Evolutionary conservation across 2,797 vertebrate genomes (phyloP).

Genomic region (Enteromius trimaculatus): DNA sequence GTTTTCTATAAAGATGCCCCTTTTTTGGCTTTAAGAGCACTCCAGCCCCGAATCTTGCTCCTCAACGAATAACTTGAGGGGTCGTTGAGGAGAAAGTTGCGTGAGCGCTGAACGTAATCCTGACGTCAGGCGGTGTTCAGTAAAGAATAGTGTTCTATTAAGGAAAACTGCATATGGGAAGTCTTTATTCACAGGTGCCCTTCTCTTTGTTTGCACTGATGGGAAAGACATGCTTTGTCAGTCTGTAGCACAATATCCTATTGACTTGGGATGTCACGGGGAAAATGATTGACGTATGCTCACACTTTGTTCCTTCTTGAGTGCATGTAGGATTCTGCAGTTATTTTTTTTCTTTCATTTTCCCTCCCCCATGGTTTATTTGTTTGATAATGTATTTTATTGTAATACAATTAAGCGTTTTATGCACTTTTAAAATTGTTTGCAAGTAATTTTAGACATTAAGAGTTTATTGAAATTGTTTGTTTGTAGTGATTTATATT

Average conservation of each 20-base stretch:
- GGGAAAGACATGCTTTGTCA: neutral
- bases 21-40: constrained; percentile 33
- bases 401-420: neutral
- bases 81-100: constrained; percentile 1
- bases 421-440: neutral
- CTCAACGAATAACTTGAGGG: neutral
- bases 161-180: neutral
- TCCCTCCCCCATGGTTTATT: neutral
- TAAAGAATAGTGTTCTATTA: constrained; percentile 1
- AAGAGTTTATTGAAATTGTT: neutral
- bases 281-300: constrained; percentile 47
- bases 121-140: constrained; percentile 27
- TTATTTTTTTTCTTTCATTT: constrained; percentile 18
- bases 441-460: neutral
- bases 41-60: constrained; percentile 8
- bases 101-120: constrained; percentile 10
- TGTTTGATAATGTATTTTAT: neutral
- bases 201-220: constrained; percentile 27
- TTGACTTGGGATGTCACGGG: constrained; percentile 37
- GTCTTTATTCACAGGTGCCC: constrained; percentile 7
- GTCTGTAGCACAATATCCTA: constrained; percentile 35
- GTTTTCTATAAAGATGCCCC: constrained; percentile 13
- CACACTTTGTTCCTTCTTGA: constrained; percentile 24
- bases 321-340: constrained; percentile 30
- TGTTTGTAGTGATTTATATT: neutral